Conservation (phyloP, 2,113 vertebrate genomes). For the Drymodes brunneopygia region DNA sequence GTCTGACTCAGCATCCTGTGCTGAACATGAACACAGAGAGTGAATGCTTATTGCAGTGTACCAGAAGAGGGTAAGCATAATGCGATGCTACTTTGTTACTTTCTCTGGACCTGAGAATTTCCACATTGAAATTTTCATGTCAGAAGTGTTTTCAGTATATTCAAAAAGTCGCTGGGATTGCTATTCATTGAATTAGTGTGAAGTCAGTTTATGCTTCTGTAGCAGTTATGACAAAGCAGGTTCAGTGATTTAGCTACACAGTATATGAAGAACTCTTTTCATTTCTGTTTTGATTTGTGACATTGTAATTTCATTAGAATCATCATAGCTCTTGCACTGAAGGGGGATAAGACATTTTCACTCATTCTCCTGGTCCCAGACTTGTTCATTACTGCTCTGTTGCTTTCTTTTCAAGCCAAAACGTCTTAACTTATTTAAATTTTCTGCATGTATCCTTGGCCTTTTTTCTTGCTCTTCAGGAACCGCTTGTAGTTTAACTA, state of each 20-base stretch:
- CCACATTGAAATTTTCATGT: neutral
- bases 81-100: neutral
- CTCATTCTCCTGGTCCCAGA: neutral
- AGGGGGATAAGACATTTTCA: neutral
- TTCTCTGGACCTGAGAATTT: neutral
- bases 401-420: neutral
- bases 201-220: neutral
- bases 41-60: neutral
- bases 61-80: neutral
- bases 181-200: neutral
- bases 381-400: neutral
- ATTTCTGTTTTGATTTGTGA: neutral
- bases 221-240: neutral
- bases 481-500: neutral
- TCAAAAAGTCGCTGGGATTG: neutral
- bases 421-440: neutral
- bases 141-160: neutral
- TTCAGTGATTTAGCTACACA: neutral
- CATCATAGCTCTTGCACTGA: fast-evolving
- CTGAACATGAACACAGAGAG: neutral
- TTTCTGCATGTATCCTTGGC: neutral
- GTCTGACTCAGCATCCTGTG: neutral
- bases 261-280: neutral
- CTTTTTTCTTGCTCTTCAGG: neutral
- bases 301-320: neutral